phyloP scores from a whole-genome alignment of 2,888 invertebrate species.

The Cryptocephalus primarius region DNA sequence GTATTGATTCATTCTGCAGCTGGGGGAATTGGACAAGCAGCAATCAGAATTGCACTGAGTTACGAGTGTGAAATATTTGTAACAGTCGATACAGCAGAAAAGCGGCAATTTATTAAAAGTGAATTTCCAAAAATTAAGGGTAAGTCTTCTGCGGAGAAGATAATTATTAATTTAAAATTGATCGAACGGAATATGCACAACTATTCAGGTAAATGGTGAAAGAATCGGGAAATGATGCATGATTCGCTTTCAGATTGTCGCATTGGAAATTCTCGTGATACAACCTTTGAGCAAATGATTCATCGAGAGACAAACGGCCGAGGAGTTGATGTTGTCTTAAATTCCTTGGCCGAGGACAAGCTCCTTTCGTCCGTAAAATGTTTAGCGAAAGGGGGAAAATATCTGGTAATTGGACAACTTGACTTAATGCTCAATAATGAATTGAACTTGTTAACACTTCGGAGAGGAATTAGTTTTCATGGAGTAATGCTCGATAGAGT shows the following conservation, averaged over 20 bases:
- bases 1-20: conserved; percentile 49
- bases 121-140: no score
- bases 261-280: conserved; percentile 58
- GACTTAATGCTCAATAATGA: conserved; percentile 60
- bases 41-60: conserved; percentile 58
- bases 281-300: conserved; percentile 79
- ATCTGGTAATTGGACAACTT: conserved; percentile 80
- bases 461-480: conserved; percentile 64
- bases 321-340: conserved; percentile 85
- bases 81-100: conserved; percentile 58
- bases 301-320: conserved; percentile 66
- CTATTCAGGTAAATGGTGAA: no score
- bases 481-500: conserved; percentile 60
- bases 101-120: conserved; percentile 16
- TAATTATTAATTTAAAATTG: no score
- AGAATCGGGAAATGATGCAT: no score
- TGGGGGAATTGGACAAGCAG: conserved; percentile 68
- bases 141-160: no score
- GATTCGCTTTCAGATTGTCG: no score
- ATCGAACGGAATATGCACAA: no score
- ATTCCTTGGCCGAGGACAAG: conserved; percentile 88
- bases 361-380: conserved; percentile 59
- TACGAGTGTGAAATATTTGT: conserved; percentile 56
- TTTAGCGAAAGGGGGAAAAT: conserved; percentile 50
- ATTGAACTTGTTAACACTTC: conserved; percentile 53